Percentiles rank a stretch among this genome's conserved stretches.
Evolutionary conservation across 2,888 invertebrate species (phyloP).

Genomic region (Lapara coniferarum): DNA sequence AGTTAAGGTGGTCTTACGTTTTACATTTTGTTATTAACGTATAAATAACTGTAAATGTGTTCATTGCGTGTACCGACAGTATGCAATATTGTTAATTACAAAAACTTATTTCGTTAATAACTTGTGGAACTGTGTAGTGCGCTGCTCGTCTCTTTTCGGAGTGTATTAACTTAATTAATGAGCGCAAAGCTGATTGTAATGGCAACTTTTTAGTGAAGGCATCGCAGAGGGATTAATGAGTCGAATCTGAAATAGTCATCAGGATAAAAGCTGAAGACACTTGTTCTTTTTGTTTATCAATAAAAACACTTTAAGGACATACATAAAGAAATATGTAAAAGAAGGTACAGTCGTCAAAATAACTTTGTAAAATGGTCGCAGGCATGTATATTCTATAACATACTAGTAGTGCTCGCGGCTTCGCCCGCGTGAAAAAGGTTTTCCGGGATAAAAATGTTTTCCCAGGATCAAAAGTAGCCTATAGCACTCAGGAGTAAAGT

Average conservation of each 20-base stretch:
- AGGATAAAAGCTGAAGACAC: background rate
- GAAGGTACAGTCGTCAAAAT: too few relatives aligned
- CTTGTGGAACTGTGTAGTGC: background rate
- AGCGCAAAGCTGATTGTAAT: background rate
- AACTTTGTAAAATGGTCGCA: background rate
- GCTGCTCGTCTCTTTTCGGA: background rate
- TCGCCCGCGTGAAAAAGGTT: too few relatives aligned
- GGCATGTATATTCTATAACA: background rate
- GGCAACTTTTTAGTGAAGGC: background rate
- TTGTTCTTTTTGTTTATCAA: background rate
- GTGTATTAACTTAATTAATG: constrained; percentile 35
- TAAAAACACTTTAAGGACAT: background rate
- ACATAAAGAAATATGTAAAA: too few relatives aligned
- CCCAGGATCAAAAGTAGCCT: too few relatives aligned
- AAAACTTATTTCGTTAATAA: constrained; percentile 6
- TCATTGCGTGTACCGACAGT: constrained; percentile 15
- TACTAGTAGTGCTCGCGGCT: too few relatives aligned
- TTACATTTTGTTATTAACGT: too few relatives aligned
- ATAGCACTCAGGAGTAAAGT: too few relatives aligned
- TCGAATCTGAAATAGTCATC: background rate
- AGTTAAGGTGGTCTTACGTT: too few relatives aligned
- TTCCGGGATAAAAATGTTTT: too few relatives aligned
- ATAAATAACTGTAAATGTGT: background rate
- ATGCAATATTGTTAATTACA: constrained; percentile 1
- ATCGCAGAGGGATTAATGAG: constrained; percentile 11